These are phyloP conservation scores for Amblyornis subalaris DNA, from an alignment of 2,113 vertebrate genomes.

Conservation along the genomic window DNA sequence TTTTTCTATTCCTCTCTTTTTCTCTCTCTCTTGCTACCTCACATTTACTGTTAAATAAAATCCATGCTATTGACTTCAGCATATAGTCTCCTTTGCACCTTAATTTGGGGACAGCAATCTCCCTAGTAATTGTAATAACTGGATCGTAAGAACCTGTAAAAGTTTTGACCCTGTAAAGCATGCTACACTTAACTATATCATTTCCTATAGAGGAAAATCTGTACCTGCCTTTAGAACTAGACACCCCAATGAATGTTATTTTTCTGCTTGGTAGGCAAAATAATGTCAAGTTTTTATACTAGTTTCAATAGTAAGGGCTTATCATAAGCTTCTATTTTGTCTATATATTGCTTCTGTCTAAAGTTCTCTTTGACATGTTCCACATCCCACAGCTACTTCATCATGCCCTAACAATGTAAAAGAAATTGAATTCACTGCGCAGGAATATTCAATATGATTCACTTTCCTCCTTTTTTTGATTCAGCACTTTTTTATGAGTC, in stretches of 20 bases:
- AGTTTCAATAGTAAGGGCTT: neutral
- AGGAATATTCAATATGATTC: neutral
- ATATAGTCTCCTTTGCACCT: neutral
- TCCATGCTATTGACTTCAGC: neutral
- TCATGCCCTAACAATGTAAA: neutral
- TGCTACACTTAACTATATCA: neutral
- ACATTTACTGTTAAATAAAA: neutral
- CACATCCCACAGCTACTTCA: neutral
- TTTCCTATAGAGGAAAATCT: neutral
- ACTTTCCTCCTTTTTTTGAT: neutral
- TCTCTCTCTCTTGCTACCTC: neutral
- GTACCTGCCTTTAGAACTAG: neutral
- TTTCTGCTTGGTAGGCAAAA: neutral
- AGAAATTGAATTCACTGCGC: neutral
- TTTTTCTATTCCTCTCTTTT: neutral
- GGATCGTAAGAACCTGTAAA: neutral
- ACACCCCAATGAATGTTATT: rapidly evolving
- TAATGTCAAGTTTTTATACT: neutral
- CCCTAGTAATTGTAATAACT: neutral
- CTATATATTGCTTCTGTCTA: neutral
- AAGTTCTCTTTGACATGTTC: neutral
- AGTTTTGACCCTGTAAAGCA: neutral
- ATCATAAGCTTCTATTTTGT: neutral
- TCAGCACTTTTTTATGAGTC: neutral
- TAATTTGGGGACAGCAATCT: neutral